Conservation (phyloP, 2,797 vertebrate genomes). For the Myotis myotis region DNA sequence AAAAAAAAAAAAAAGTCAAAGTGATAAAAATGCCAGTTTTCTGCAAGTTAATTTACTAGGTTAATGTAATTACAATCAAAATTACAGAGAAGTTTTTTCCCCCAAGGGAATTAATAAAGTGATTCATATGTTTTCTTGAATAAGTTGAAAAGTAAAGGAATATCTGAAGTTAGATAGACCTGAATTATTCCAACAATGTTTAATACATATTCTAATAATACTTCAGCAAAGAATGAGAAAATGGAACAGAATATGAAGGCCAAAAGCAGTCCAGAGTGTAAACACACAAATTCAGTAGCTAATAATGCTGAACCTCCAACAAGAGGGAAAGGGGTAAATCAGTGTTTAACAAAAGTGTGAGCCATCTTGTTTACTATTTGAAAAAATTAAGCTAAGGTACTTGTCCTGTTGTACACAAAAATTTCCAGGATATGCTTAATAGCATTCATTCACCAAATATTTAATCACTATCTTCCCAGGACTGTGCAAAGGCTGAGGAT, state of each 20-base stretch:
- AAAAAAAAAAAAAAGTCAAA: neutral
- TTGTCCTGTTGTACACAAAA: neutral
- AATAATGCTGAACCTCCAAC: neutral
- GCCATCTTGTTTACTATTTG: neutral
- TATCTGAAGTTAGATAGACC: neutral
- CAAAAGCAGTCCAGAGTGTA: neutral
- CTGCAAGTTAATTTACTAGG: conserved; percentile 26
- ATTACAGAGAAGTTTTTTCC: neutral
- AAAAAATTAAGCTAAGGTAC: neutral
- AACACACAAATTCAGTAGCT: neutral
- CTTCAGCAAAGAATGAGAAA: neutral
- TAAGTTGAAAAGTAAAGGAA: conserved; percentile 12
- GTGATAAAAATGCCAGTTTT: conserved; percentile 20
- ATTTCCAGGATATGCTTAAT: neutral
- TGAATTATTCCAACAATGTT: neutral
- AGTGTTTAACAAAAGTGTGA: neutral
- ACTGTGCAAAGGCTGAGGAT: neutral
- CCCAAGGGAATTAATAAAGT: conserved; percentile 28
- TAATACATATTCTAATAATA: neutral
- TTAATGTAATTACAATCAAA: conserved; percentile 37
- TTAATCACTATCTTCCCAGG: neutral
- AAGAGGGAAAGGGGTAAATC: neutral
- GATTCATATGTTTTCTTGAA: neutral
- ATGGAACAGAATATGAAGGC: neutral
- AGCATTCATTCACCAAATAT: neutral